Percentiles rank a stretch among this genome's conserved stretches.
These are phyloP conservation scores for Sitta europaea DNA, from an alignment of 2,113 vertebrate genomes.

Conservation along the genomic window DNA sequence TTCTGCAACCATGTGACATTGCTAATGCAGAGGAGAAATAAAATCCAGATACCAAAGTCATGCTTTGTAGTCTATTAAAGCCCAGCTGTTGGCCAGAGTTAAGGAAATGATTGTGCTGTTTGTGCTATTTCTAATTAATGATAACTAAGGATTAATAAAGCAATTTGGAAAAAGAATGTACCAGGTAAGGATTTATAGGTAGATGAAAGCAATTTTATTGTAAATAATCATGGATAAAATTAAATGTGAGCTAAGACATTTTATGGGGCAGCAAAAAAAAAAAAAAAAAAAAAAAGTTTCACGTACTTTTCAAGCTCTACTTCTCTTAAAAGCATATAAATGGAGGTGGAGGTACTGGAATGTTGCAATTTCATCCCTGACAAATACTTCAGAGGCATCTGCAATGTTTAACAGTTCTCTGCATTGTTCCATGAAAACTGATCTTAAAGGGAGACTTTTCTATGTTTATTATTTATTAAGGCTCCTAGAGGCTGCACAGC, in stretches of 20 bases:
- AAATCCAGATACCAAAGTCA: conserved; percentile 46
- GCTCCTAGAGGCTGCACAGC: not conserved
- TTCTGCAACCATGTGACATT: not conserved
- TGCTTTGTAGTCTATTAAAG: conserved; percentile 53
- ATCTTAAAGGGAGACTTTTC: not conserved
- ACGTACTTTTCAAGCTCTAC: conserved; percentile 38
- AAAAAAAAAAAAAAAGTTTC: not conserved
- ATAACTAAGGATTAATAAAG: conserved; percentile 66
- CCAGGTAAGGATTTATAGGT: conserved; percentile 60
- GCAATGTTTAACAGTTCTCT: not conserved
- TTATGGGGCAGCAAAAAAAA: conserved; percentile 32
- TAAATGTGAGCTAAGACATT: conserved; percentile 34
- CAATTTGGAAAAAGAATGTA: conserved; percentile 57
- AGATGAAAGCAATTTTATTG: conserved; percentile 54
- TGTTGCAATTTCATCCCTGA: not conserved
- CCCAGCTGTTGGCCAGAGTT: conserved; percentile 53
- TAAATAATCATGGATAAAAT: conserved; percentile 58
- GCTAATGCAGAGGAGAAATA: conserved; percentile 41
- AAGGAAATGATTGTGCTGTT: conserved; percentile 59
- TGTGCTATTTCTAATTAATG: conserved; percentile 65
- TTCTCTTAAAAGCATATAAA: conserved; percentile 9
- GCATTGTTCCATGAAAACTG: not conserved
- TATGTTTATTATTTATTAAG: not conserved
- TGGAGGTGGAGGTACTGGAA: not conserved
- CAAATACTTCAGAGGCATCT: not conserved